A percentile compares a stretch with the other conserved stretches of the same genome.
phyloP scores from a whole-genome alignment of 2,113 vertebrate species.

The Forbesichthys agassizii region DNA sequence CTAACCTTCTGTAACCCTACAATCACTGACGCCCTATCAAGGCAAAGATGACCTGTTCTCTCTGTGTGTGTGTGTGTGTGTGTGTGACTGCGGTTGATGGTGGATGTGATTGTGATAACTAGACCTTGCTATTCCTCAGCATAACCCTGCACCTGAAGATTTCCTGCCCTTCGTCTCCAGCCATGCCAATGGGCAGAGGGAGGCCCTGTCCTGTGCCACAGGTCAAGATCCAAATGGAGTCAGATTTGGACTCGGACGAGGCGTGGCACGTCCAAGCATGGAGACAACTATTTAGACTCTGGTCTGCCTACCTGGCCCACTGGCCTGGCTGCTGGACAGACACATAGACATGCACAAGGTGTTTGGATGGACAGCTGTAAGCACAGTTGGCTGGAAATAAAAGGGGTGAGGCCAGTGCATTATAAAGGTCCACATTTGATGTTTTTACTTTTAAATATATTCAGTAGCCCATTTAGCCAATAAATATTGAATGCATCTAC shows the following conservation, averaged over 20 bases:
- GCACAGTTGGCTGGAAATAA: not conserved
- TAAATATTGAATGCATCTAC: slow-evolving; percentile 8
- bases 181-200: slow-evolving; percentile 78
- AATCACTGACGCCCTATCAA: too few relatives aligned
- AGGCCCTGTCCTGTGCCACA: slow-evolving; percentile 85
- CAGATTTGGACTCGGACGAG: slow-evolving; percentile 84
- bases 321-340: not conserved
- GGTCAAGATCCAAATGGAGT: slow-evolving; percentile 97
- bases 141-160: slow-evolving; percentile 98
- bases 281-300: slow-evolving; percentile 86
- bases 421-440: not conserved
- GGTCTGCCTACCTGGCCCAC: slow-evolving; percentile 11
- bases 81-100: slow-evolving; percentile 36
- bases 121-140: slow-evolving; percentile 76
- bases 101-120: slow-evolving; percentile 62
- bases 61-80: slow-evolving; percentile 47
- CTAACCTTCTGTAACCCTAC: too few relatives aligned
- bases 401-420: not conserved
- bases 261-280: slow-evolving; percentile 69
- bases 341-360: not conserved
- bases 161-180: slow-evolving; percentile 90
- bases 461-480: not conserved
- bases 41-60: too few relatives aligned
- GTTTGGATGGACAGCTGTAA: slow-evolving; percentile 7
- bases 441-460: slow-evolving; percentile 12